Evolutionary conservation across 2,113 vertebrate species (phyloP).

Genomic region (Coracopsis vasa): DNA sequence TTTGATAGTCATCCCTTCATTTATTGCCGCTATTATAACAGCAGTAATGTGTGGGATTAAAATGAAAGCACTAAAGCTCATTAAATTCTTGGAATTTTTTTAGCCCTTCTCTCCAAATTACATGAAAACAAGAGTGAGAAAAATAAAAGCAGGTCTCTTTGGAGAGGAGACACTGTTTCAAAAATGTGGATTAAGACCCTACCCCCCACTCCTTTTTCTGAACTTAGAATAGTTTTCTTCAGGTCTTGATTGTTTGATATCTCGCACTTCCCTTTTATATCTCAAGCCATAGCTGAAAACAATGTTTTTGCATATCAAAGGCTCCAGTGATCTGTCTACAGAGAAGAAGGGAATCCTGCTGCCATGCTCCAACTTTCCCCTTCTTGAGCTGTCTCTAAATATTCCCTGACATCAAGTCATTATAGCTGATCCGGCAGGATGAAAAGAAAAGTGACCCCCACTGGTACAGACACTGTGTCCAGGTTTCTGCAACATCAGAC

Average conservation of each 20-base stretch:
- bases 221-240: constrained; percentile 62
- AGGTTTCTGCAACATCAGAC: constrained; percentile 56
- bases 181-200: constrained; percentile 72
- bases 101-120: constrained; percentile 69
- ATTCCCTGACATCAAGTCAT: constrained; percentile 65
- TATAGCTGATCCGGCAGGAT: constrained; percentile 60
- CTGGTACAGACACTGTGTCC: constrained; percentile 52
- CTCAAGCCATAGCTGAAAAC: constrained; percentile 60
- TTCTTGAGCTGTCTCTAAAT: constrained; percentile 55
- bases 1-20: constrained; percentile 64
- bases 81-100: constrained; percentile 72
- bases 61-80: constrained; percentile 74
- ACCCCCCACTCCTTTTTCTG: constrained; percentile 43
- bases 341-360: constrained; percentile 70
- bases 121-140: constrained; percentile 69
- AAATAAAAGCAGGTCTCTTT: constrained; percentile 63
- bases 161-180: constrained; percentile 70
- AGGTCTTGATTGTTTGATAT: constrained; percentile 72
- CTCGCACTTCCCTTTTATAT: constrained; percentile 69
- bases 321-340: constrained; percentile 66
- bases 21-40: constrained; percentile 56
- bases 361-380: constrained; percentile 43
- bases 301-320: constrained; percentile 75
- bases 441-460: constrained; percentile 71
- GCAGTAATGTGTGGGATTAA: constrained; percentile 65